Evolutionary conservation across 2,113 vertebrate species (phyloP).

Genomic region (Gavia stellata): DNA sequence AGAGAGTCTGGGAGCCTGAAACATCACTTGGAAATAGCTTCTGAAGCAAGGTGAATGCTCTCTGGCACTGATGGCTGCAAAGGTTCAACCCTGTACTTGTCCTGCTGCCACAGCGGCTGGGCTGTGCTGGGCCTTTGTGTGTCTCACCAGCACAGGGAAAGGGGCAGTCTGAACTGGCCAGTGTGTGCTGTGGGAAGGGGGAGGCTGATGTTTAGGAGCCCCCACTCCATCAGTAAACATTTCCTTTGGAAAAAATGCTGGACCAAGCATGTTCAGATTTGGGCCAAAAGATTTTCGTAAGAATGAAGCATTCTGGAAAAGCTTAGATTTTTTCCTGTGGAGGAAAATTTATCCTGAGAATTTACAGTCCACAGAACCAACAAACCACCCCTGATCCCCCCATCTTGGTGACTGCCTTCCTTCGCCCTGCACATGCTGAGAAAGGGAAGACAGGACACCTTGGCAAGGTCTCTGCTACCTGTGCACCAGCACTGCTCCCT

Average conservation of each 20-base stretch:
- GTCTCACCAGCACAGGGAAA: background rate
- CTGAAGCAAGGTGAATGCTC: background rate
- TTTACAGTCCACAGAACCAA: background rate
- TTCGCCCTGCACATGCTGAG: background rate
- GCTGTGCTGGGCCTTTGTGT: background rate
- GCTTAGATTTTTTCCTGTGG: background rate
- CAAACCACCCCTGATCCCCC: background rate
- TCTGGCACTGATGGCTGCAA: background rate
- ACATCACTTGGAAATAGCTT: background rate
- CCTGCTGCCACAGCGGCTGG: rapidly evolving
- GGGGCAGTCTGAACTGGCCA: background rate
- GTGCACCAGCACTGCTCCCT: background rate
- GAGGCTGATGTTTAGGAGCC: background rate
- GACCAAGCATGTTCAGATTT: background rate
- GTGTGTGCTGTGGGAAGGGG: background rate
- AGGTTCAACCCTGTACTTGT: background rate
- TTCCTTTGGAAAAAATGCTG: background rate
- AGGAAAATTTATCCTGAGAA: background rate
- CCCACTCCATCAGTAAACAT: background rate
- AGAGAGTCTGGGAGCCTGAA: background rate
- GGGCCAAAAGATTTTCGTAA: background rate
- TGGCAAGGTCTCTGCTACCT: background rate
- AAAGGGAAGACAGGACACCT: background rate
- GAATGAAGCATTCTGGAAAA: background rate
- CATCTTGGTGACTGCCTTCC: background rate